Base-by-base conservation (phyloP, 2,797 vertebrate genomes). In the Catamblyrhynchus diadema region DNA sequence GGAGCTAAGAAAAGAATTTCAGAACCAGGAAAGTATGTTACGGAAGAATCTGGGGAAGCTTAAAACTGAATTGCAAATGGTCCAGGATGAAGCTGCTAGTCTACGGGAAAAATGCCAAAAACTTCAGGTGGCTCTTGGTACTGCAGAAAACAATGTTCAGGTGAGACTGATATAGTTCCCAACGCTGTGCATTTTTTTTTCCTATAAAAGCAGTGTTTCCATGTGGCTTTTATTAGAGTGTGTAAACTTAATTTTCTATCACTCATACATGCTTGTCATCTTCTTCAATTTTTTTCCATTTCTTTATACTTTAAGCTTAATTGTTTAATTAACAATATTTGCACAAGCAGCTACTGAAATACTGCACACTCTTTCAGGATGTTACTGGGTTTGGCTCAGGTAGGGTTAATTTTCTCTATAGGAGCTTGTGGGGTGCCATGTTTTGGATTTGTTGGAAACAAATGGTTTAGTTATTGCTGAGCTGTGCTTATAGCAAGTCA, bases 31-130 rank as follows among this genome's bases (percentile, higher is more conserved):
- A 98, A 98, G 99, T 23, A 94, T 98, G 47, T 98, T 99, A 85
- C 98, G 99, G 96, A 99, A 99, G 92, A 99, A 99, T 28, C 97
- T 99, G 16, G 99, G 98, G 19, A 99, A 99, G 57, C 98, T 99
- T 96, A 98, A 99, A 95, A 97, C 98, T 3, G 99, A 99, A 96
- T 97, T 99, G 95, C 98, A 98, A 57, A 97, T 99, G 95, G 98
- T 99, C 6, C 98, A 99, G 77, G 99, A 99, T 22, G 99, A 99
- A 92, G 98, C 98, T 19, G 98, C 98, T 47, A 99, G 99, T 93
- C 98, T 99, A 90, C 97, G 98, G 33, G 99, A 99, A 88, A 99
- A 98, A 96, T 99, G 99, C 90, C 98, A 99, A 66, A 99, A 99
- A 96, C 98, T 99, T 74, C 99, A 99, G 93, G 70, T 96, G 27